Percentiles rank a stretch among this genome's conserved stretches.
Conservation (phyloP, 64 coral and sea anemone genomes). For the Cladopsammia gracilis region DNA sequence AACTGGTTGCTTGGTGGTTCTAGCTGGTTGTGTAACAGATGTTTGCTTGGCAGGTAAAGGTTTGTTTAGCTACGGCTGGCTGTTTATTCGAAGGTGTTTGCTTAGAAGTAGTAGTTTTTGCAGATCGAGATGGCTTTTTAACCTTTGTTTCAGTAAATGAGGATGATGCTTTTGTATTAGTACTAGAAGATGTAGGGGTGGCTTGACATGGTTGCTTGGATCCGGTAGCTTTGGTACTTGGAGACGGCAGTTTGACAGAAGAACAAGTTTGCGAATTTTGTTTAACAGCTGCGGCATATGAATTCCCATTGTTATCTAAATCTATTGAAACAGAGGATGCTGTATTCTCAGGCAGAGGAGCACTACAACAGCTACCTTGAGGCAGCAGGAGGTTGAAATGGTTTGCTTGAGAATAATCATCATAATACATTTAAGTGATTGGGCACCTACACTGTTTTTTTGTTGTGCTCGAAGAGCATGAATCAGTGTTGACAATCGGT, state of each 20-base stretch:
- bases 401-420: conserved; percentile 38
- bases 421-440: conserved; percentile 49
- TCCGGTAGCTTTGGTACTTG: background rate
- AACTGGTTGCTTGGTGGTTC: background rate
- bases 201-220: conserved; percentile 13
- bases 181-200: background rate
- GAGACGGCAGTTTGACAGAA: background rate
- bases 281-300: too few species aligned
- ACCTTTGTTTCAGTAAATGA: conserved; percentile 9
- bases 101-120: conserved; percentile 11
- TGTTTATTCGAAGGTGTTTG: conserved; percentile 18
- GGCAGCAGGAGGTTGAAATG: conserved; percentile 62
- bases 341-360: conserved; percentile 1
- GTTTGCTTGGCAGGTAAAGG: background rate
- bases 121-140: background rate
- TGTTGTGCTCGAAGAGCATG: background rate
- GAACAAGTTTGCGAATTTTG: background rate
- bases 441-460: conserved; percentile 59
- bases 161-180: conserved; percentile 16
- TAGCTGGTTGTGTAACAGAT: conserved; percentile 28
- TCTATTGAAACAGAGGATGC: background rate
- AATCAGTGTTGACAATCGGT: conserved; percentile 36
- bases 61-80: background rate
- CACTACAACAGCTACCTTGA: conserved; percentile 30
- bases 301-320: background rate